Conservation (phyloP, 1,140 invertebrate genomes). For the Fragariocoptes setiger region DNA sequence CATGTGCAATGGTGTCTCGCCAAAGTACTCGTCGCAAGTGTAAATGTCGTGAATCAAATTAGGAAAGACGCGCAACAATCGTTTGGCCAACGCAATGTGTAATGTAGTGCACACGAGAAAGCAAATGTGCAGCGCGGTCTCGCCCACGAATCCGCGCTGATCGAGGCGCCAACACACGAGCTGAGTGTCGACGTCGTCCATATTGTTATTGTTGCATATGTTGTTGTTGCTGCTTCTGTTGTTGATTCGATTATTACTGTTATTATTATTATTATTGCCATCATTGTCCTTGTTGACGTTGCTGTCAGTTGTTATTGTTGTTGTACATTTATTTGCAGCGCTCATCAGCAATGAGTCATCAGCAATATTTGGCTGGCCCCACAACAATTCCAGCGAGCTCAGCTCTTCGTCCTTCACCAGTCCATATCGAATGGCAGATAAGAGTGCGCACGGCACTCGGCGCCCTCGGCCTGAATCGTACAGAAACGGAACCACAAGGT, state of each 20-base stretch:
- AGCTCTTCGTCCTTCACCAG: constrained; percentile 38
- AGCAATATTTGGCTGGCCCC: constrained; percentile 10
- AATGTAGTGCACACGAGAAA: constrained; percentile 58
- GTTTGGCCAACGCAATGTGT: constrained; percentile 66
- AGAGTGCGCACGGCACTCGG: constrained; percentile 49
- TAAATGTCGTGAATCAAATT: constrained; percentile 87
- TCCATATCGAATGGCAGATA: constrained; percentile 57
- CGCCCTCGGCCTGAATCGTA: constrained; percentile 71
- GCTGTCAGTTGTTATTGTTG: not conserved
- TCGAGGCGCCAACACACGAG: constrained; percentile 71
- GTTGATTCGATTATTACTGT: not conserved
- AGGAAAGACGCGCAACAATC: constrained; percentile 60
- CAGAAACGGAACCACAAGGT: constrained; percentile 59
- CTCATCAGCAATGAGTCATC: constrained; percentile 7
- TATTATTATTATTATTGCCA: constrained; percentile 16
- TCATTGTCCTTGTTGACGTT: constrained; percentile 17
- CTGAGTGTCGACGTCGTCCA: constrained; percentile 18
- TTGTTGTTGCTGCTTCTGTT: not conserved
- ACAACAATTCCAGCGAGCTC: constrained; percentile 20
- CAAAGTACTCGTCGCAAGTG: constrained; percentile 81
- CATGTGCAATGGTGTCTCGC: constrained; percentile 77
- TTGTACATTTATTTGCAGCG: constrained; percentile 5
- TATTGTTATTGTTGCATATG: constrained; percentile 9
- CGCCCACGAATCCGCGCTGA: constrained; percentile 71
- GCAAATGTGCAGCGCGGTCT: constrained; percentile 73